Evolutionary conservation across 2,888 invertebrate species (phyloP).

Genomic region (Agrochola litura): DNA sequence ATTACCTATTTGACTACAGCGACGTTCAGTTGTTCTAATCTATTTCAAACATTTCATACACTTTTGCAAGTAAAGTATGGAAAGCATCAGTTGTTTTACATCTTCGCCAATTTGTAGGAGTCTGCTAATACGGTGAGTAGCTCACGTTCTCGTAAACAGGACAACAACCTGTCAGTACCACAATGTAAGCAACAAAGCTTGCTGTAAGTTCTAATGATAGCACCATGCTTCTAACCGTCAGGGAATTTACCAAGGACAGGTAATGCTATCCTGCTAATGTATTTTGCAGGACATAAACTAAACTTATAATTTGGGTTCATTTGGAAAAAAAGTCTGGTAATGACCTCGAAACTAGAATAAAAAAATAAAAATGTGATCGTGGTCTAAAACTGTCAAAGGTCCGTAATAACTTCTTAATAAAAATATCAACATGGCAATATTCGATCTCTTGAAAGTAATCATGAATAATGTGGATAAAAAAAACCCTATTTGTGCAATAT

Average conservation of each 20-base stretch:
- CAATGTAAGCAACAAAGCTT: constrained; percentile 5
- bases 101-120: not conserved
- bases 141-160: constrained; percentile 10
- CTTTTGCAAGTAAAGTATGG: not conserved
- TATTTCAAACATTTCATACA: not conserved
- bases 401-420: constrained; percentile 4
- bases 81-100: not conserved
- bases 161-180: constrained; percentile 24
- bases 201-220: constrained; percentile 11
- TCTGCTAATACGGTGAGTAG: not conserved
- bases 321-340: not conserved
- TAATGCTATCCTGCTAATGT: not conserved
- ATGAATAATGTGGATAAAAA: too few relatives aligned
- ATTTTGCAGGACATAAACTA: not conserved
- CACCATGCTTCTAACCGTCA: not conserved
- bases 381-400: not conserved
- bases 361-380: not conserved
- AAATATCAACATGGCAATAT: too few relatives aligned
- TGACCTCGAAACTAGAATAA: not conserved
- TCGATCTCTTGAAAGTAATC: too few relatives aligned
- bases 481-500: too few relatives aligned
- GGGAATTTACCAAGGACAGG: constrained; percentile 1
- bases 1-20: not conserved
- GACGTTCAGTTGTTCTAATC: not conserved
- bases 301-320: not conserved